Conservation (phyloP, 1,140 invertebrate genomes). For the Neoseiulus cucumeris region DNA sequence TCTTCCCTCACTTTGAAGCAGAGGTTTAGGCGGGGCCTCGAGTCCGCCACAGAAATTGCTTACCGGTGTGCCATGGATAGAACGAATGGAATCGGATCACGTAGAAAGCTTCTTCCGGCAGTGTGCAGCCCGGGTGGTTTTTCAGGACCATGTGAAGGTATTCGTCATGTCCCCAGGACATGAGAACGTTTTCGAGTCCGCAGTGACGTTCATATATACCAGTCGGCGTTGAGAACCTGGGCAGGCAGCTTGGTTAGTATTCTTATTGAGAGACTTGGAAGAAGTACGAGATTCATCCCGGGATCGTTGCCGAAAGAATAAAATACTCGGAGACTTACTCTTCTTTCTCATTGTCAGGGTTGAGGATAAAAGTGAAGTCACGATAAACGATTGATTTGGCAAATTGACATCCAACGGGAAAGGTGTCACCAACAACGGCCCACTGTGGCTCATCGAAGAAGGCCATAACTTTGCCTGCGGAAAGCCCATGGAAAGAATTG, state of each 20-base stretch:
- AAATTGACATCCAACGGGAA: conserved; percentile 74
- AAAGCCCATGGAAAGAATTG: too few species aligned
- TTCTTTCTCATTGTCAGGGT: conserved; percentile 44
- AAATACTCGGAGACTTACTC: too few species aligned
- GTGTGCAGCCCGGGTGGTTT: conserved; percentile 47
- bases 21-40: too few species aligned
- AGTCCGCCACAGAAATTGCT: conserved; percentile 18
- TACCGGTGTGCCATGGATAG: conserved; percentile 63
- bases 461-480: conserved; percentile 51
- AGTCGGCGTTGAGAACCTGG: conserved; percentile 46
- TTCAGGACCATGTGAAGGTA: conserved; percentile 60
- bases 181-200: conserved; percentile 58
- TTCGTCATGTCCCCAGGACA: conserved; percentile 94
- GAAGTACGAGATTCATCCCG: too few species aligned
- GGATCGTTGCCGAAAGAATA: too few species aligned
- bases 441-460: conserved; percentile 83
- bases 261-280: conserved; percentile 13
- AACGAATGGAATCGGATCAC: conserved; percentile 74
- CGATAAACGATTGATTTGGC: conserved; percentile 67
- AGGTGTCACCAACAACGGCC: conserved; percentile 89
- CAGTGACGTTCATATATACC: conserved; percentile 74
- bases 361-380: conserved; percentile 47
- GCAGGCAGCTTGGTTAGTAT: conserved; percentile 11
- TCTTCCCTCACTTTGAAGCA: too few species aligned
- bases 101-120: conserved; percentile 55